Percentiles rank a stretch among this genome's conserved stretches.
These are phyloP conservation scores for Danio albolineatus DNA, from an alignment of 2,797 vertebrate species.

Conservation along the genomic window DNA sequence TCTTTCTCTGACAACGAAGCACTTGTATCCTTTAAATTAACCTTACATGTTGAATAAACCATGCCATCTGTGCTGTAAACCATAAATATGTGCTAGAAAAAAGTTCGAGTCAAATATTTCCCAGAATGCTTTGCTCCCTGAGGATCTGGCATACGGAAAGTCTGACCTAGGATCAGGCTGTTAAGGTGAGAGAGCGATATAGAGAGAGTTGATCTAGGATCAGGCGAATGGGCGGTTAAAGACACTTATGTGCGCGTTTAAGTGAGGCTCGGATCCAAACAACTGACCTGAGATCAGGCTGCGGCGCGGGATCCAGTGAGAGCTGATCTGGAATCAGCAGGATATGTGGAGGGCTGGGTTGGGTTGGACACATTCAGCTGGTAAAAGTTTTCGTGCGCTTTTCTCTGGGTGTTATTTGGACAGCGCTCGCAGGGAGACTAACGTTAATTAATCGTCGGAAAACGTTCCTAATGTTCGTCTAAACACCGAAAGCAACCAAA, in stretches of 20 bases:
- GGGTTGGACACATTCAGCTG: constrained; percentile 29
- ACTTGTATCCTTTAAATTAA: neutral
- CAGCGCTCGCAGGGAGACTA: neutral
- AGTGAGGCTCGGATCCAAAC: neutral
- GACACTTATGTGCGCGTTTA: too few relatives aligned
- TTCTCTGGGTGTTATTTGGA: neutral
- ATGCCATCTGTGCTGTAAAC: neutral
- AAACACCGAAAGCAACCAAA: neutral
- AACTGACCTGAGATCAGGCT: constrained; percentile 15
- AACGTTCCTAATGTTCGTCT: neutral
- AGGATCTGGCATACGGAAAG: neutral
- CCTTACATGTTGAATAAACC: neutral
- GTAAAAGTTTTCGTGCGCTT: constrained; percentile 28
- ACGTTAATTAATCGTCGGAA: neutral
- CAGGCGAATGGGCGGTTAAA: neutral
- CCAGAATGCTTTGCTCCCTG: constrained; percentile 34
- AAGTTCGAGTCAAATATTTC: constrained; percentile 36
- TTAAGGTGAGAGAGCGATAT: neutral
- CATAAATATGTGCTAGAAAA: neutral
- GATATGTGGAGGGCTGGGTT: constrained; percentile 24
- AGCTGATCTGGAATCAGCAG: constrained; percentile 41
- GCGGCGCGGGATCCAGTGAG: neutral
- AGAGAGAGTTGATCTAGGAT: neutral
- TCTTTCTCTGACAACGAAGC: neutral
- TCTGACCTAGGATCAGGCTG: constrained; percentile 27